Evolutionary conservation across 2,888 invertebrate genomes (phyloP), one percentile per base, ranked within the genome.

Genomic region (Cynaeus angustus): DNA sequence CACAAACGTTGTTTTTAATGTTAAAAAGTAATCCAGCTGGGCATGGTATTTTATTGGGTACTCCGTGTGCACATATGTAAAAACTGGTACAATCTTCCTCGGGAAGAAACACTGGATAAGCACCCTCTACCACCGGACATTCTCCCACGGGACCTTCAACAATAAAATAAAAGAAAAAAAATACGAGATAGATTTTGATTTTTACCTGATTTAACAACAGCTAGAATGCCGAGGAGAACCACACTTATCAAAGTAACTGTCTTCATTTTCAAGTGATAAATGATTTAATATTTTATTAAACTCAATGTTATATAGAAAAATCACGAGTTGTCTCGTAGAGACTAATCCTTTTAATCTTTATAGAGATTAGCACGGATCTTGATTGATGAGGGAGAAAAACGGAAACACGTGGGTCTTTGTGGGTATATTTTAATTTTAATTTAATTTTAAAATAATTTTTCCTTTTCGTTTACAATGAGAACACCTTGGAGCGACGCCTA

Each of bases 281-380:
- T 46, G 16, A 46, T 14, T 46, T 16, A 12, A 1, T 46, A 46
- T 9, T 2, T 9, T 16, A 13, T 9, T 9, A 9, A 1, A 14
- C 21, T 9, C 12, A 16, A 16, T 12, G 16, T 12, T 46, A 46
- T 46, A 46, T 46, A 46, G 46, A 16, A n/a, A 46, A 46, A 46
- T 13, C 46, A 46, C 14, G 9, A 9, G 12, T 16, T 46, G n/a
- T 12, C 2, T 16, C 8, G 8, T 6, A 46, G 3, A 21, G 16
- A 5, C 14, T 46, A 46, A 46, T 46, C 46, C 46, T 4, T 46
- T 46, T 46, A n/a, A n/a, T n/a, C n/a, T n/a, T n/a, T n/a, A n/a
- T 16, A 6, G 9, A 16, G 16, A 16, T 46, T 46, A 46, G 8
- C 1, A 46, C 6, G 10, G 14, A 46, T 46, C 46, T 12, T 46